Evolutionary conservation across 2,113 vertebrate species (phyloP).

Genomic region (Paralichthys olivaceus): DNA sequence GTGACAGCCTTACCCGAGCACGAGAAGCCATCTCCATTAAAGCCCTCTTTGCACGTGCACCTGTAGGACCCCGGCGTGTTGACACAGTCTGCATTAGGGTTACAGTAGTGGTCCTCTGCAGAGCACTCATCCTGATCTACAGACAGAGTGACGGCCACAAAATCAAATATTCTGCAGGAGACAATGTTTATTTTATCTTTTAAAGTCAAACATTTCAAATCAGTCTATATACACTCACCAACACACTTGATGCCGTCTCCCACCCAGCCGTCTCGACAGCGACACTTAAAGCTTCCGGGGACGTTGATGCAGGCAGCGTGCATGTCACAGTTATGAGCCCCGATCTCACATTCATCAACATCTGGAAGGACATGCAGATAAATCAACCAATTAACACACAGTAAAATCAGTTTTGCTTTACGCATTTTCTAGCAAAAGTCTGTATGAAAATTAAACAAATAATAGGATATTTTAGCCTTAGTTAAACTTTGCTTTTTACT

Average conservation of each 20-base stretch:
- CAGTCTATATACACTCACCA: slow-evolving; percentile 81
- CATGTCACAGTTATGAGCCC: slow-evolving; percentile 91
- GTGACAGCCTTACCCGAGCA: slow-evolving; percentile 85
- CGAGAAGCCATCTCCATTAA: slow-evolving; percentile 89
- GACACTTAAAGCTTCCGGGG: slow-evolving; percentile 94
- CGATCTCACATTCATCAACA: slow-evolving; percentile 92
- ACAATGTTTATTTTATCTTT: not conserved
- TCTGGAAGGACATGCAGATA: slow-evolving; percentile 75
- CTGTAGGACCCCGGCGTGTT: slow-evolving; percentile 92
- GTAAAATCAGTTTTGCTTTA: too few species aligned
- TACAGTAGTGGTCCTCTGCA: slow-evolving; percentile 89
- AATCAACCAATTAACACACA: not conserved
- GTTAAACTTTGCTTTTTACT: not conserved
- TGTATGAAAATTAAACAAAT: not conserved
- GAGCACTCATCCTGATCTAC: slow-evolving; percentile 92
- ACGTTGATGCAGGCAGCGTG: slow-evolving; percentile 92
- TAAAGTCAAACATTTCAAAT: not conserved
- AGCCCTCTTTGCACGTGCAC: slow-evolving; percentile 90
- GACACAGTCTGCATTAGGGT: slow-evolving; percentile 88
- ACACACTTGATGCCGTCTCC: slow-evolving; percentile 91
- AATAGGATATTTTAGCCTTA: not conserved
- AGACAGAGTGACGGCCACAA: not conserved
- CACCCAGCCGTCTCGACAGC: slow-evolving; percentile 91
- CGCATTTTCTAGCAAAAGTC: not conserved
- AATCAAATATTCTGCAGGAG: not conserved